Evolutionary conservation across 2,888 invertebrate species (phyloP), one percentile per base, ranked within the genome.

Genomic region (Drosophila robusta): DNA sequence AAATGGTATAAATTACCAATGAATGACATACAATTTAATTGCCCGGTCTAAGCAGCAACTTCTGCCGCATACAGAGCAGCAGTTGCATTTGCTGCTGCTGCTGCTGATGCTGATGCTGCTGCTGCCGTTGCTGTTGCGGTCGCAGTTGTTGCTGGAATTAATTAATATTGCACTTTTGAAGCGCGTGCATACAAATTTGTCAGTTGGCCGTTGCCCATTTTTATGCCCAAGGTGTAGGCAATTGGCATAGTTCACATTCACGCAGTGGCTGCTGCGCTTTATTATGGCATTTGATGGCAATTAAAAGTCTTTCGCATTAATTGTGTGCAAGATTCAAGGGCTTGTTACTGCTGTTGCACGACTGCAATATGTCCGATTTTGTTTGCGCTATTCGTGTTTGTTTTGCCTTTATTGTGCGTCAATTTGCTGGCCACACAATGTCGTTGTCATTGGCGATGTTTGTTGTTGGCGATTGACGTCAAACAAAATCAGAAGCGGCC

Each of bases 11-110:
- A 91, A 90, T 91, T 91, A 90, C 90, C 90, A 90, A 90, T 90
- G 91, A 90, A 91, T 90, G 91, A 90, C 91, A 90, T 90, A 89
- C 90, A 85, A 87, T 90, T 90, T 91, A 91, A 90, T 91, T 91
- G 91, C 90, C 80, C 66, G 54, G 74, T 68, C 89, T 84, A 80
- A 85, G 74, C 65, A 87, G 66, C 83, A 69, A 79, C 81, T 65
- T 54, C 80, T 67, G 76, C 67, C 50, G 76, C 76, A 76, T 80
- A 80, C 80, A 71, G 80, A 77, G 79, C 61, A 75, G 70, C 64
- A 51, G 55, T 38, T 39, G 49, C 60, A 46, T 62, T 56, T 42
- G 66, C 41, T 52, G 52, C 44, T 41, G 61, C 52, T 44, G 29
- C 14, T 36, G 46, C 46, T 18, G 18, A 18, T 42, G 66, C 41